phyloP scores from a whole-genome alignment of 23 tunicate genomes.

The Diplosoma virens region DNA sequence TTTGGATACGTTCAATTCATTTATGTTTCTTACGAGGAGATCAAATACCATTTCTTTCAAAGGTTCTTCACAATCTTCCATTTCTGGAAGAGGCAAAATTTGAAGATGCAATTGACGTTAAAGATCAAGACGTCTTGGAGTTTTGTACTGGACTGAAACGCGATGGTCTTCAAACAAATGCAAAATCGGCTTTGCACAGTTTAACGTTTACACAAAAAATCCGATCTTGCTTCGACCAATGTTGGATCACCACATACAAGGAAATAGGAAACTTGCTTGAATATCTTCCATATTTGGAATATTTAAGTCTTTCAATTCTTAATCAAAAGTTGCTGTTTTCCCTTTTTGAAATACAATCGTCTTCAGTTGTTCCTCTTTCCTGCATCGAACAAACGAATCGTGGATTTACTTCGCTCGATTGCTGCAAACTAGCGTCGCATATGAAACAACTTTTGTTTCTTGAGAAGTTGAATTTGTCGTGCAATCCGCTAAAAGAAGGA shows the following conservation, averaged over 20 bases:
- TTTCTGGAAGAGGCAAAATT: constrained; percentile 39
- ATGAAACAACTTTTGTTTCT: constrained; percentile 36
- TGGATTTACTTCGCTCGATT: constrained; percentile 16
- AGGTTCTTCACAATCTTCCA: constrained; percentile 37
- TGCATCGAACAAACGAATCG: constrained; percentile 1
- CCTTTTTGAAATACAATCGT: constrained; percentile 2
- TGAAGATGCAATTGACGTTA: constrained; percentile 7
- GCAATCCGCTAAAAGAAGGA: constrained; percentile 36
- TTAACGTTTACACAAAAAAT: constrained; percentile 20
- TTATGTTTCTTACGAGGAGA: constrained; percentile 13
- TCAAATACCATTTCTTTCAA: constrained; percentile 36
- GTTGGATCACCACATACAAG: constrained; percentile 37
- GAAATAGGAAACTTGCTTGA: constrained; percentile 8
- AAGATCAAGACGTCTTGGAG: constrained; percentile 6
- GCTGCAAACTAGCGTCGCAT: constrained; percentile 12
- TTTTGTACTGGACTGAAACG: constrained; percentile 38
- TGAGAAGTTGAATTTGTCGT: constrained; percentile 31
- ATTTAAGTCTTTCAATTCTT: constrained; percentile 10
- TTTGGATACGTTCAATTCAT: constrained; percentile 36
- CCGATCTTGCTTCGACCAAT: constrained; percentile 22
- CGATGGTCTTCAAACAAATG: neutral
- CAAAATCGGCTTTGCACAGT: constrained; percentile 19
- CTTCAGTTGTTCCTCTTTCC: constrained; percentile 33
- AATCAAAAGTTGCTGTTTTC: constrained; percentile 14
- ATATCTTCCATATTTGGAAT: constrained; percentile 43